Evolutionary conservation across 2,797 vertebrate species (phyloP).

Genomic region (Podarcis lilfordi): DNA sequence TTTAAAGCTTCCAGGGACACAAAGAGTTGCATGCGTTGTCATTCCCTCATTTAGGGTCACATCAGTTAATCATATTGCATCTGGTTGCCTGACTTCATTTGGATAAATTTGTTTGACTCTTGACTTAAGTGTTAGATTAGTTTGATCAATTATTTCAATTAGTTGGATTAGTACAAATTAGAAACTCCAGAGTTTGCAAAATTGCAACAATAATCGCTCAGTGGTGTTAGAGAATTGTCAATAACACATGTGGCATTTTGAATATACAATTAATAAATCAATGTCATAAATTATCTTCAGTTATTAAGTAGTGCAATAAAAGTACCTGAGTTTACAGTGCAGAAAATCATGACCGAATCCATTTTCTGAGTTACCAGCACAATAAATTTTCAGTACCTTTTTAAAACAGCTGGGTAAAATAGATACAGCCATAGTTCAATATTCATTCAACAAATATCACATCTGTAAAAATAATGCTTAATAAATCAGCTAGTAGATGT

Average conservation of each 20-base stretch:
- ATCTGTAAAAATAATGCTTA: neutral
- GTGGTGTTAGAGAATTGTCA: neutral
- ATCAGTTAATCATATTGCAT: neutral
- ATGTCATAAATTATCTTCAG: neutral
- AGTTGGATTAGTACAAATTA: constrained; percentile 8
- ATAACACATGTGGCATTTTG: neutral
- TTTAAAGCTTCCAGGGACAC: neutral
- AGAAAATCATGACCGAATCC: neutral
- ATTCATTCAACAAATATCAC: neutral
- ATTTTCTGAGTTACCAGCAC: neutral
- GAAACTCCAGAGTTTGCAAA: neutral
- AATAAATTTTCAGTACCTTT: neutral
- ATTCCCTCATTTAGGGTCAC: neutral
- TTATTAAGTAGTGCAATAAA: neutral
- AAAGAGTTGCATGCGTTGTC: neutral
- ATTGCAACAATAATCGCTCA: neutral
- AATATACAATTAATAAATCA: constrained; percentile 1
- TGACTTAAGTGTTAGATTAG: constrained; percentile 3
- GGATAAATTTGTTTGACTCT: neutral
- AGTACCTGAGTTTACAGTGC: neutral
- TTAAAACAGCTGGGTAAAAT: neutral
- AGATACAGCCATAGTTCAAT: neutral
- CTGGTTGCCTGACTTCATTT: neutral
- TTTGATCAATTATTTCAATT: constrained; percentile 19
- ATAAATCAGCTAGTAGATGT: no score